Evolutionary conservation across 1,140 invertebrate genomes (phyloP).

Genomic region (Coenobita brevimanus): DNA sequence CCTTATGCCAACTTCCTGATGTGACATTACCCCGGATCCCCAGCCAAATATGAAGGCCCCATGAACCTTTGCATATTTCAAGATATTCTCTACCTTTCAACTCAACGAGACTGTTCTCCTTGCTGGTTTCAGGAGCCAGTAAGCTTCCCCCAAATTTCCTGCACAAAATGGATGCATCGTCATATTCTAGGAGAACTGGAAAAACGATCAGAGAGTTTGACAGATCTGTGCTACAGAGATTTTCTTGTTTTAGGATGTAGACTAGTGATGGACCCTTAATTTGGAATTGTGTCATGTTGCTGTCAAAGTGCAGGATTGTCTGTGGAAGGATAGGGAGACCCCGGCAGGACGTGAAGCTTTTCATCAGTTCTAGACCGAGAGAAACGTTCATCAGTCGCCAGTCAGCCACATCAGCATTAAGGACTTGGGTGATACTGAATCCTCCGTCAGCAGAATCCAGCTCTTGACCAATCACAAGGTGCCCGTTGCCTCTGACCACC

Average conservation of each 20-base stretch:
- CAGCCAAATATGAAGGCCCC: neutral
- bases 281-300: neutral
- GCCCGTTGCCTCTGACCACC: no score
- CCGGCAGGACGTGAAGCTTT: neutral
- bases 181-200: neutral
- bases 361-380: neutral
- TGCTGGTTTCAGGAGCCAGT: neutral
- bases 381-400: constrained; percentile 5
- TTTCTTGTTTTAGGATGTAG: neutral
- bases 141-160: neutral
- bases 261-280: neutral
- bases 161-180: neutral
- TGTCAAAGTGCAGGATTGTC: constrained; percentile 4
- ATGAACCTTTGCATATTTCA: neutral
- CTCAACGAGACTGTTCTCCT: neutral
- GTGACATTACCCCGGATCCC: neutral
- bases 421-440: neutral
- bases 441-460: neutral
- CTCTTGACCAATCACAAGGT: constrained; percentile 15
- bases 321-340: neutral
- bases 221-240: neutral
- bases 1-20: neutral
- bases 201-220: neutral
- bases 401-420: constrained; percentile 4
- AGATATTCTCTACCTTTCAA: neutral